Percentiles rank a stretch among this genome's conserved stretches.
Evolutionary conservation across 1,140 invertebrate species (phyloP).

Genomic region (Drosophila neocordata): DNA sequence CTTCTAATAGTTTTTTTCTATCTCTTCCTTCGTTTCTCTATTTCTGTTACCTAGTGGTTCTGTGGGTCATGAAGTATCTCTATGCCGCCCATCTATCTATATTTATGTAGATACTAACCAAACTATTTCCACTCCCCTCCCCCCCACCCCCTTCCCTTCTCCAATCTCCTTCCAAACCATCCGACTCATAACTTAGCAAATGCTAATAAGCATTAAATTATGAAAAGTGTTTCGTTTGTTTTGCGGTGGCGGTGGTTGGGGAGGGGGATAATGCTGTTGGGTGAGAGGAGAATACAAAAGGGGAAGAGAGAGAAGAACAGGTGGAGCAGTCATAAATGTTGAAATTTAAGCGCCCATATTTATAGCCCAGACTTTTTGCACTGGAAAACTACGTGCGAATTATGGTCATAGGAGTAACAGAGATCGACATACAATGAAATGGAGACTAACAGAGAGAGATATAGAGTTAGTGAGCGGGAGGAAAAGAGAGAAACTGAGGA

Average conservation of each 20-base stretch:
- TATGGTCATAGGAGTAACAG: slow-evolving; percentile 2
- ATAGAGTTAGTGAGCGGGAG: too few relatives aligned
- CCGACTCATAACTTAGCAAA: slow-evolving; percentile 37
- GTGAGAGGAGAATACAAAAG: too few relatives aligned
- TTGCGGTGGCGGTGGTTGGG: not conserved
- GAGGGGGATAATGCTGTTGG: too few relatives aligned
- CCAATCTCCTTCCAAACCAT: too few relatives aligned
- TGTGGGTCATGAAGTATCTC: not conserved
- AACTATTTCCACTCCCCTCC: not conserved
- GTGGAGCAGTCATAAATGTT: slow-evolving; percentile 61
- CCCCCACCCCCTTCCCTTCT: too few relatives aligned
- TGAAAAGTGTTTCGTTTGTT: slow-evolving; percentile 68
- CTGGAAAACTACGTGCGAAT: slow-evolving; percentile 64
- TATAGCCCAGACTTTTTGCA: slow-evolving; percentile 80
- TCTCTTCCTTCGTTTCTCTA: not conserved
- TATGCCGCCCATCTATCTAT: not conserved
- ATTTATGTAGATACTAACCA: not conserved
- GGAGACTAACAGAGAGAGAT: not conserved
- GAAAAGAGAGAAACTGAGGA: not conserved
- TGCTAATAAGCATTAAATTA: slow-evolving; percentile 81
- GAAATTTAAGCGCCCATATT: slow-evolving; percentile 79
- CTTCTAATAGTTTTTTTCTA: not conserved
- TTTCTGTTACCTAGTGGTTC: too few relatives aligned
- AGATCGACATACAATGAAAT: not conserved
- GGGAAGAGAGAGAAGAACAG: not conserved